Evolutionary conservation across 2,888 invertebrate species (phyloP).

Genomic region (Disparrhopalites patrizii): DNA sequence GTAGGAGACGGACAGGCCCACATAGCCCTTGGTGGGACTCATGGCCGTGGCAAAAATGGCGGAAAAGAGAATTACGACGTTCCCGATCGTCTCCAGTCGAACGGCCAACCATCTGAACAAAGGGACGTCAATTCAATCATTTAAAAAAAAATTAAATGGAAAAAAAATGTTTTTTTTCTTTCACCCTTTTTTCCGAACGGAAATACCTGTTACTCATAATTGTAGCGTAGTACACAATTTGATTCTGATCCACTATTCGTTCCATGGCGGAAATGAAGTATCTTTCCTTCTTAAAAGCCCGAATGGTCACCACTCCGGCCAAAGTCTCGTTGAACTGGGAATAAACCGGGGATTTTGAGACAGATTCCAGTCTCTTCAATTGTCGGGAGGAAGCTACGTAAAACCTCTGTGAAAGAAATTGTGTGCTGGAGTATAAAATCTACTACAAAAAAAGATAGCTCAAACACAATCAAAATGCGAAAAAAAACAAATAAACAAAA

Average conservation of each 20-base stretch:
- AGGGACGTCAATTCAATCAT: background rate
- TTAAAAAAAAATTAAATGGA: background rate
- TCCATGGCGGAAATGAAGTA: conserved; percentile 55
- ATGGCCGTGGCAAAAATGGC: conserved; percentile 86
- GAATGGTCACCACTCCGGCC: conserved; percentile 53
- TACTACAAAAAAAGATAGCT: too few relatives aligned
- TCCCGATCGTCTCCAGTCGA: conserved; percentile 72
- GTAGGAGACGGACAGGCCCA: conserved; percentile 86
- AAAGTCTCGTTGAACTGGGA: conserved; percentile 57
- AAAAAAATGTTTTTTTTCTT: background rate
- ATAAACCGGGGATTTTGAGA: conserved; percentile 58
- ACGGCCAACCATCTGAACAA: conserved; percentile 37
- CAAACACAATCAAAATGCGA: background rate
- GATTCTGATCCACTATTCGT: conserved; percentile 54
- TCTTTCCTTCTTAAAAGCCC: conserved; percentile 48
- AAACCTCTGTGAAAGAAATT: too few relatives aligned
- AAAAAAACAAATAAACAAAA: too few relatives aligned
- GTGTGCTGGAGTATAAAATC: too few relatives aligned
- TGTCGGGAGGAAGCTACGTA: conserved; percentile 52
- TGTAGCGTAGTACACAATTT: conserved; percentile 48
- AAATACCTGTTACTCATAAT: conserved; percentile 36
- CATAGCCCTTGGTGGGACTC: conserved; percentile 68
- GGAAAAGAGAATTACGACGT: conserved; percentile 89
- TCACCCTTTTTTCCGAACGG: too few relatives aligned
- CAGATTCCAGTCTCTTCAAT: conserved; percentile 57